Evolutionary conservation across 2,888 invertebrate species (phyloP).

Genomic region (Rhaphigaster nebulosa): DNA sequence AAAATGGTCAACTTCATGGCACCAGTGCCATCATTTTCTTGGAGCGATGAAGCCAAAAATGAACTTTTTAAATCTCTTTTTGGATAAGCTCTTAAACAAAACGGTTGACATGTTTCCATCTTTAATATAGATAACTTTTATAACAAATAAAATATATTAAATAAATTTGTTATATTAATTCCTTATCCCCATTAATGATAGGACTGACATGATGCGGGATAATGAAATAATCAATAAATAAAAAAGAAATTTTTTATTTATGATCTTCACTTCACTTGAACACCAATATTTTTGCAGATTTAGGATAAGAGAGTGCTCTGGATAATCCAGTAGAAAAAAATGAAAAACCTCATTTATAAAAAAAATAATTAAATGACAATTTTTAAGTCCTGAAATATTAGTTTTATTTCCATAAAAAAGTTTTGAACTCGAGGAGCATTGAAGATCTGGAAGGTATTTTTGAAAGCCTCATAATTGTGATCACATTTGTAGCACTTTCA

Average conservation of each 20-base stretch:
- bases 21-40: constrained; percentile 76
- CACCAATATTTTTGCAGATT: background rate
- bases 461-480: background rate
- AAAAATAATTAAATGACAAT: no score
- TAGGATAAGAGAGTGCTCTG: background rate
- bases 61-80: constrained; percentile 88
- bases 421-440: background rate
- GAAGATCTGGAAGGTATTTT: background rate
- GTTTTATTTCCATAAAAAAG: background rate
- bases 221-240: background rate
- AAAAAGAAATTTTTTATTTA: background rate
- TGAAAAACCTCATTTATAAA: background rate
- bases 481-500: background rate
- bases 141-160: background rate
- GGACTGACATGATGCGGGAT: background rate
- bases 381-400: background rate
- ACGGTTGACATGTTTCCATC: background rate
- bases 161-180: background rate
- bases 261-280: no score
- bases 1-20: constrained; percentile 94
- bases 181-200: background rate
- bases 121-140: background rate
- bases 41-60: constrained; percentile 84
- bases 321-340: background rate
- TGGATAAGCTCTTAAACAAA: constrained; percentile 71